phyloP scores from a whole-genome alignment of 2,888 invertebrate genomes.

The Palloptera scutellata region DNA sequence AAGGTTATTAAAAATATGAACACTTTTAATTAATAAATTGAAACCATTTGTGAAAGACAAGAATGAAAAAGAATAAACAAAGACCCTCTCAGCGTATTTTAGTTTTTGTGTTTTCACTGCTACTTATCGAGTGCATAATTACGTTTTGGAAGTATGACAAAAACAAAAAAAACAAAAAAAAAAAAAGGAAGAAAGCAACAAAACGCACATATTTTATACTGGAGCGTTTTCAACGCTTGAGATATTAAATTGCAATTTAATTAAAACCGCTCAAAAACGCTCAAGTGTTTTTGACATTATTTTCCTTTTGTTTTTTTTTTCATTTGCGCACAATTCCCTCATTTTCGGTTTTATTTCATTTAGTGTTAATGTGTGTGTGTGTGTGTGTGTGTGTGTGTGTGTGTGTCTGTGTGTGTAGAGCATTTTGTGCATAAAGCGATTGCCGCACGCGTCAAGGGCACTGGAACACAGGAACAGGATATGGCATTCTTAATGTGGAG shows the following conservation, averaged over 20 bases:
- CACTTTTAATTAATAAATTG: no score
- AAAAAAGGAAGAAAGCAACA: no score
- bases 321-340: not conserved
- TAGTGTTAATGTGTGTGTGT: not conserved
- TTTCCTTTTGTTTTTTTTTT: slow-evolving; percentile 9
- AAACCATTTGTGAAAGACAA: no score
- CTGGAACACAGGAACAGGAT: slow-evolving; percentile 53
- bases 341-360: not conserved
- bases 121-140: not conserved
- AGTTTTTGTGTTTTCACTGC: not conserved
- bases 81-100: no score
- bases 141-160: not conserved
- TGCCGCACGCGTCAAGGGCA: slow-evolving; percentile 39
- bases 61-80: no score
- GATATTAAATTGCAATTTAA: slow-evolving; percentile 30
- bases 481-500: slow-evolving; percentile 55
- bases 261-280: slow-evolving; percentile 21
- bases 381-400: not conserved
- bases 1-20: no score
- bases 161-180: no score
- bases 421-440: not conserved
- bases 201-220: not conserved
- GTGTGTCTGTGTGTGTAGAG: not conserved
- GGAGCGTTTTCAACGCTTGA: not conserved
- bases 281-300: slow-evolving; percentile 19